Evolutionary conservation across 2,797 vertebrate species (phyloP), one percentile per base, ranked within the genome.

Genomic region (Novumbra hubbsi): DNA sequence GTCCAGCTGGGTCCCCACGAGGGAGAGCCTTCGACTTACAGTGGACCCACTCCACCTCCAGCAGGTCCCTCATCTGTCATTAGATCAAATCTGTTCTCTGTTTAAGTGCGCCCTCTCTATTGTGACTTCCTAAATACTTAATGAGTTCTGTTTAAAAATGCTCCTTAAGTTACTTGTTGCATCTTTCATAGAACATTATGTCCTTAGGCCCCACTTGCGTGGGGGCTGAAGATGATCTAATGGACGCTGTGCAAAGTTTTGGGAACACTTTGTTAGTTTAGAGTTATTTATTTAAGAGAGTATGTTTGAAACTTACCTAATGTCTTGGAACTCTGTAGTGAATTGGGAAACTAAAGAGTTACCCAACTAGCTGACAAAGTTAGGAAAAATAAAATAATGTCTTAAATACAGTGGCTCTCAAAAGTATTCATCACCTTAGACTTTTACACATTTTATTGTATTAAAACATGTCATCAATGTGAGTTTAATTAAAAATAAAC

Each of bases 151-250:
- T 78, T 83, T 72, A 79, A 76, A 78, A 76, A 52, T 69, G 79
- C 52, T 82, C 71, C 78, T 78, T 78, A 73, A 77, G 78, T 78
- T 77, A 83, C 83, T 83, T 84, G 79, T 82, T 79, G 79, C 78
- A 70, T 72, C 62, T 79, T 78, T 81, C 66, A 64, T 74, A 74
- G 79, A 78, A 81, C 81, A 82, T 76, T n/a, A 27, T 60, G 79
- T 87, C 76, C 79, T 82, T 65, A 34, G 52, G 73, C n/a, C 64
- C 68, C 28, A 50, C 41, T 11, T 11, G 41, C 41, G 16, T 12
- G 28, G 5, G 41, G 67, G 57, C 3, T 19, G 30, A 50, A 28
- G 63, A 60, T 68, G 76, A 82, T 76, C 70, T 78, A 78, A 78
- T 78, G 76, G n/a, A 66, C 21, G n/a, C 14, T 0, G 62, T 41